Base-by-base conservation (phyloP, 2,888 invertebrate species). In the Busseola fusca region DNA sequence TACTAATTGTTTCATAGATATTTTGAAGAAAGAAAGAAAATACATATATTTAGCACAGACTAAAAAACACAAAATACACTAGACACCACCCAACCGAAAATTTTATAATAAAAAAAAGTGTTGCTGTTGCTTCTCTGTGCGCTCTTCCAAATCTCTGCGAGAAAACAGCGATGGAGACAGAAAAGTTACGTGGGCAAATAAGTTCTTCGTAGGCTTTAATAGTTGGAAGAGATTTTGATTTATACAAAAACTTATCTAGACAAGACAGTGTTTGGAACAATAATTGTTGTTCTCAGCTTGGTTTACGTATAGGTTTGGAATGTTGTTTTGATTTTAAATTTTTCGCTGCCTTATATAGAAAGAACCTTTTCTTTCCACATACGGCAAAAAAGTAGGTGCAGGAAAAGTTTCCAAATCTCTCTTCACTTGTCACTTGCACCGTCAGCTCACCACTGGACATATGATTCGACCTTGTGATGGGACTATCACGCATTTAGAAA, bases 401-500 rank as follows among this genome's bases (percentile, higher is more conserved):
- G 21, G 12, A n/a, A 7, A 10, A 1, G 3, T 25, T 45, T 27
- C 4, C 25, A 40, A 25, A 25, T 27, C 25, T 59, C 58, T 50
- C 7, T 64, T 14, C 64, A 42, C 74, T 67, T 70, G 1, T 82
- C n/a, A 62, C 78, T 86, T 84, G 74, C 4, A 63, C 84, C 86
- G 76, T 27, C 50, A 57, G 37, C 45, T 60, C 57, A 70, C 58
- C 76, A 25, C 84, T 80, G 87, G 88, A 87, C 88, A 87, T 80
- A 81, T 84, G 72, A 73, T 63, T n/a, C 80, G 90, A 87, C 93
- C 93, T 93, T 92, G 91, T 69, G 88, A 89, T 90, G 88, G 86
- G 86, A 87, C 87, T 84, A 82, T 85, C 82, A 77, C 84, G 84
- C 78, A 84, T 91, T 93, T 92, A 92, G 93, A 93, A 93, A 90